These are phyloP conservation scores for Papilio polytes DNA, from an alignment of 1,140 invertebrate species.

Conservation along the genomic window DNA sequence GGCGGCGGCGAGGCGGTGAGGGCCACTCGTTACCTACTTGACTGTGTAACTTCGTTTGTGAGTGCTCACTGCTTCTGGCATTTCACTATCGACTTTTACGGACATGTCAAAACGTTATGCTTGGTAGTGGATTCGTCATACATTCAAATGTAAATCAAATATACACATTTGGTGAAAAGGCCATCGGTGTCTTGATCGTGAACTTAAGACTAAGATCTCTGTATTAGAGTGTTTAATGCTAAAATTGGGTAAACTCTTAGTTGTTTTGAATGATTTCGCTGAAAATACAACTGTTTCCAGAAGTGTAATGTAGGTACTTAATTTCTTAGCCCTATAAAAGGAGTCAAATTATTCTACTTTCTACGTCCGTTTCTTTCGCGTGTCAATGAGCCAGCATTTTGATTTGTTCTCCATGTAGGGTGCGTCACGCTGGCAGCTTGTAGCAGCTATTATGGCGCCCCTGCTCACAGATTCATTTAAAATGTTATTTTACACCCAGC, in stretches of 20 bases:
- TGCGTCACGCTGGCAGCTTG: constrained; percentile 65
- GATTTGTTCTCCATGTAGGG: constrained; percentile 67
- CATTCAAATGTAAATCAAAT: not conserved
- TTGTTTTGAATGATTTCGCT: not conserved
- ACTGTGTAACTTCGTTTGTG: constrained; percentile 81
- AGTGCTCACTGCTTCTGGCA: constrained; percentile 49
- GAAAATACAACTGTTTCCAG: not conserved
- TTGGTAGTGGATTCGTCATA: not conserved
- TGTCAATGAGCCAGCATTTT: constrained; percentile 56
- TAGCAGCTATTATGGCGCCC: constrained; percentile 76
- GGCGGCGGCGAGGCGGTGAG: constrained; percentile 64
- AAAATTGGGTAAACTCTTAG: too few species aligned
- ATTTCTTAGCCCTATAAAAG: not conserved
- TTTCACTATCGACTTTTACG: constrained; percentile 48
- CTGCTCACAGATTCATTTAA: constrained; percentile 80
- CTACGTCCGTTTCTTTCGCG: constrained; percentile 53
- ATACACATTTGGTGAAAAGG: not conserved
- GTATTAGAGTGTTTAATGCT: too few species aligned
- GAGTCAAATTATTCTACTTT: not conserved
- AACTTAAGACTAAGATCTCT: not conserved
- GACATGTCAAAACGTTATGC: constrained; percentile 39
- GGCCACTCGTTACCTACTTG: constrained; percentile 80
- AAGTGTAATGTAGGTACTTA: not conserved
- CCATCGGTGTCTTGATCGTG: too few species aligned
- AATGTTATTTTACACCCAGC: constrained; percentile 81